Base-by-base conservation (phyloP, 2,888 invertebrate genomes). In the Busseola fusca region DNA sequence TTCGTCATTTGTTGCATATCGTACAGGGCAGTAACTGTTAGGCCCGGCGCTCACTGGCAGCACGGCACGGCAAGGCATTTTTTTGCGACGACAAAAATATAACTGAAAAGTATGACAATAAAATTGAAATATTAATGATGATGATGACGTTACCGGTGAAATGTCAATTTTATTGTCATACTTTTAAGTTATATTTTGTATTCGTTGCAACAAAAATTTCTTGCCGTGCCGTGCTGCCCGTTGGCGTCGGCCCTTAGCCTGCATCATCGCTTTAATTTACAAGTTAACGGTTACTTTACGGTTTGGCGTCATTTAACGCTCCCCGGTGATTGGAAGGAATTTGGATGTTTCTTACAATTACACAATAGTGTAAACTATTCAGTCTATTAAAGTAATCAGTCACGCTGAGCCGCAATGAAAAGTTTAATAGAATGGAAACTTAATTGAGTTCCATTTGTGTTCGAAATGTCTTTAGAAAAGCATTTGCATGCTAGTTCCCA, bases 391-490 rank as follows among this genome's bases (percentile, higher is more conserved):
- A 60, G 27, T 48, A 37, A 65, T 74, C 50, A 4, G 62, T 58
- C 50, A 63, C 68, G 52, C 60, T 64, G 64, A 56, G 52, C 14
- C 21, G 60, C 30, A 27, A 7, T 27, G 27, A 66, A 65, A 76
- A 64, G 14, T 14, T 63, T n/a, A 34, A 48, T 37, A 21, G 45
- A 59, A 78, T 48, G 12, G 37, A 58, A 37, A 48, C 21, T 30
- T 37, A 30, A 70, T 64, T 69, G 16, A 0, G 21, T 72, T 56
- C 25, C 27, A 30, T 66, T 66, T 42, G 48, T 40, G 45, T 64
- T 77, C 14, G 25, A 52, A 78, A 67, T 77, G 18, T 59, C 27
- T 50, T 76, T 56, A 54, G 34, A 40, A 25, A 52, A 59, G 16
- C n/a, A 64, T 64, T 76, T 62, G 4, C 9, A 37, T 52, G 50